Conservation (phyloP, 2,888 invertebrate genomes). For the Teleiodes luculella region DNA sequence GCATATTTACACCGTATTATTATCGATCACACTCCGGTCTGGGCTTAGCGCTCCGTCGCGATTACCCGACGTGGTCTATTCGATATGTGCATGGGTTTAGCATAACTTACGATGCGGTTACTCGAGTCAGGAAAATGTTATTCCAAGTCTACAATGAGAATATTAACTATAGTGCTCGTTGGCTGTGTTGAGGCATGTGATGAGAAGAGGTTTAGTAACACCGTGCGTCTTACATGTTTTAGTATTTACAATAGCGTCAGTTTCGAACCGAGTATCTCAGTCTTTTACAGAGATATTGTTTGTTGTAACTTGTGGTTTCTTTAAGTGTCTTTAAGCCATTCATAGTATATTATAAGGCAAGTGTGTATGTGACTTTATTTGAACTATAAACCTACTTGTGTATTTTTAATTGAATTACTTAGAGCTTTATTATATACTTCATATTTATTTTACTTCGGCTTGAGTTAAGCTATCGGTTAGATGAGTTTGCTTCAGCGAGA, state of each 20-base stretch:
- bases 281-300: conserved; percentile 54
- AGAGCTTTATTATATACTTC: conserved; percentile 26
- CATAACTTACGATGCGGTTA: conserved; percentile 77
- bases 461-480: conserved; percentile 15
- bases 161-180: conserved; percentile 76
- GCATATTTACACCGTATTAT: conserved; percentile 70
- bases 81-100: conserved; percentile 76
- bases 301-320: conserved; percentile 34
- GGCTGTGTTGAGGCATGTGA: conserved; percentile 78
- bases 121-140: conserved; percentile 75
- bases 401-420: conserved; percentile 38
- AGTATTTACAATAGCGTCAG: conserved; percentile 70
- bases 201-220: conserved; percentile 78
- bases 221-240: conserved; percentile 72
- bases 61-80: conserved; percentile 57
- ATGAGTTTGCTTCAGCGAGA: conserved; percentile 42
- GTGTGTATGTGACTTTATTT: conserved; percentile 48
- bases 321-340: conserved; percentile 63
- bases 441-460: conserved; percentile 7
- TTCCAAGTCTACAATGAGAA: conserved; percentile 75
- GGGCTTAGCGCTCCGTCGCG: conserved; percentile 44
- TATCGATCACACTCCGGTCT: conserved; percentile 48
- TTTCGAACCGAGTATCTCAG: conserved; percentile 48
- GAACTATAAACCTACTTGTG: conserved; percentile 40
- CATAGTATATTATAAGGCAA: conserved; percentile 46